Conservation (phyloP, 2,888 invertebrate genomes). For the Horisme vitalbata region DNA sequence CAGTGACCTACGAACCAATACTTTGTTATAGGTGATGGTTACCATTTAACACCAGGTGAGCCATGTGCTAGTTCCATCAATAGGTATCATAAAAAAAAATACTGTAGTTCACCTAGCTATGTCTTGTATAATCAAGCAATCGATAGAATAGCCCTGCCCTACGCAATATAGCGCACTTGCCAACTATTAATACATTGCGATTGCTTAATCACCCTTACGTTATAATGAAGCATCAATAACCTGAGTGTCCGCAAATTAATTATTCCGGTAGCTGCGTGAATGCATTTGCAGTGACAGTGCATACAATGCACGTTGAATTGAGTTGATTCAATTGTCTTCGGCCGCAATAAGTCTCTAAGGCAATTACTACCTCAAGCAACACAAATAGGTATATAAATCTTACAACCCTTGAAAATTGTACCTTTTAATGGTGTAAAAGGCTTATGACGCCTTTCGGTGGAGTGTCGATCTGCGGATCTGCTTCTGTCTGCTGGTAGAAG, state of each 20-base stretch:
- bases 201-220: slow-evolving; percentile 3
- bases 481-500: too few relatives aligned
- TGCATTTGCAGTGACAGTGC: neutral
- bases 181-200: slow-evolving; percentile 6
- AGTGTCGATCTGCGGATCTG: too few relatives aligned
- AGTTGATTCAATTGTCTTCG: neutral
- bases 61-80: too few relatives aligned
- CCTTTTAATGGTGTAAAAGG: too few relatives aligned
- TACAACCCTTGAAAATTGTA: too few relatives aligned
- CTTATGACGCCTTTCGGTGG: too few relatives aligned
- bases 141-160: slow-evolving; percentile 2
- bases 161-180: slow-evolving; percentile 7
- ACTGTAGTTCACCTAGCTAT: neutral
- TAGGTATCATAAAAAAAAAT: neutral
- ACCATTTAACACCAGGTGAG: too few relatives aligned
- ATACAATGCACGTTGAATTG: neutral
- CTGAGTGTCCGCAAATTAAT: slow-evolving; percentile 13
- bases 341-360: too few relatives aligned
- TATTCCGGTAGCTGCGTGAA: neutral
- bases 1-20: too few relatives aligned
- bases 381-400: too few relatives aligned
- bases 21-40: too few relatives aligned
- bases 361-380: too few relatives aligned
- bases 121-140: slow-evolving; percentile 3
- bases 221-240: slow-evolving; percentile 11